These are phyloP conservation scores for Clamator glandarius DNA, from an alignment of 2,797 vertebrate species.

Conservation along the genomic window DNA sequence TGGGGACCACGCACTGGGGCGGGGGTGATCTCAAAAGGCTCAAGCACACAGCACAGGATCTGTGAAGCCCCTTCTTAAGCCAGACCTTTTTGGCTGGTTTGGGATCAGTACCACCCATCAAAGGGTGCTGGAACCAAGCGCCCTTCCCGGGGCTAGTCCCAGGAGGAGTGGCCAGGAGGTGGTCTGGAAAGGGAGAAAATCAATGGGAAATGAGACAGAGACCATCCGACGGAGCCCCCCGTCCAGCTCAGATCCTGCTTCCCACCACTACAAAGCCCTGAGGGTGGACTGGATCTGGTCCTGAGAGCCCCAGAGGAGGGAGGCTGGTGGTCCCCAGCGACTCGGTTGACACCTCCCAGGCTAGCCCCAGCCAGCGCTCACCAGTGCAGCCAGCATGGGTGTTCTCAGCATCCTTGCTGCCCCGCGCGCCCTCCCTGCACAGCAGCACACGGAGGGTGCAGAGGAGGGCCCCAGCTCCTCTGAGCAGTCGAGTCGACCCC, in stretches of 20 bases:
- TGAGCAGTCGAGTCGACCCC: not conserved
- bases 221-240: not conserved
- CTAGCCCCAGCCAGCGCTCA: not conserved
- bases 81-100: not conserved
- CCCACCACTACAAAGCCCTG: not conserved
- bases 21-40: not conserved
- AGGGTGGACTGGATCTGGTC: not conserved
- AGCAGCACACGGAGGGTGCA: not conserved
- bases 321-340: accelerated
- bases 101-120: not conserved
- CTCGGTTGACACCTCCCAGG: not conserved
- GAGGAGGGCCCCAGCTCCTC: constrained; percentile 24
- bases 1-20: not conserved
- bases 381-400: accelerated
- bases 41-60: not conserved
- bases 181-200: not conserved
- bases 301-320: not conserved
- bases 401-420: not conserved
- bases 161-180: not conserved
- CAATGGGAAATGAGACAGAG: not conserved
- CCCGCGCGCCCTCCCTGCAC: not conserved
- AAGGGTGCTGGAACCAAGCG: not conserved
- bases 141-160: not conserved
- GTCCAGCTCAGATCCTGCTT: not conserved
- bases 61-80: not conserved